phyloP scores from a whole-genome alignment of 2,113 vertebrate genomes.

The Euleptes europaea region DNA sequence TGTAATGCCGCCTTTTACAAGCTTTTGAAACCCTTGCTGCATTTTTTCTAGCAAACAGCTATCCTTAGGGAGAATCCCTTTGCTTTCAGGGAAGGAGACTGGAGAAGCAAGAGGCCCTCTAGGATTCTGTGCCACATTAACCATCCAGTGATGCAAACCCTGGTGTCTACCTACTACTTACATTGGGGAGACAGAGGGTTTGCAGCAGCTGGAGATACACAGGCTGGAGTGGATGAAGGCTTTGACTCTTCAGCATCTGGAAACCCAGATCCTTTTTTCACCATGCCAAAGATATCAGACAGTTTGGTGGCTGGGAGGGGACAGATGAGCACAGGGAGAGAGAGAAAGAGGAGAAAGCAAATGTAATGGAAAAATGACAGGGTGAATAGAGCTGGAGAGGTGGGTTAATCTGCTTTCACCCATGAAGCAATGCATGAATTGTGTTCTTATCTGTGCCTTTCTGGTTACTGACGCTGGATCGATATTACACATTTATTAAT shows the following conservation, averaged over 20 bases:
- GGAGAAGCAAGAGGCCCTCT: background rate
- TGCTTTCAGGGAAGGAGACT: background rate
- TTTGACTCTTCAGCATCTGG: constrained; percentile 66
- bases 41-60: background rate
- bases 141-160: background rate
- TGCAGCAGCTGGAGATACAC: constrained; percentile 69
- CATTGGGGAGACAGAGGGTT: constrained; percentile 75
- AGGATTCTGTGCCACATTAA: background rate
- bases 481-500: background rate
- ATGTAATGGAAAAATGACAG: background rate
- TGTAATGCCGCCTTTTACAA: background rate
- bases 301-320: constrained; percentile 78
- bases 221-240: constrained; percentile 54
- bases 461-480: background rate
- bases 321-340: constrained; percentile 36
- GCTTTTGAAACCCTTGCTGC: background rate
- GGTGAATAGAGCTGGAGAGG: background rate
- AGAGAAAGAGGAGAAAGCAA: constrained; percentile 3
- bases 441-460: background rate
- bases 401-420: background rate
- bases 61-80: background rate
- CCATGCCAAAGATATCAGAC: constrained; percentile 77
- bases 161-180: constrained; percentile 67
- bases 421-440: background rate
- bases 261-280: constrained; percentile 65